These are phyloP conservation scores for Aphrophora alni DNA, from an alignment of 2,888 invertebrate genomes.

Conservation along the genomic window DNA sequence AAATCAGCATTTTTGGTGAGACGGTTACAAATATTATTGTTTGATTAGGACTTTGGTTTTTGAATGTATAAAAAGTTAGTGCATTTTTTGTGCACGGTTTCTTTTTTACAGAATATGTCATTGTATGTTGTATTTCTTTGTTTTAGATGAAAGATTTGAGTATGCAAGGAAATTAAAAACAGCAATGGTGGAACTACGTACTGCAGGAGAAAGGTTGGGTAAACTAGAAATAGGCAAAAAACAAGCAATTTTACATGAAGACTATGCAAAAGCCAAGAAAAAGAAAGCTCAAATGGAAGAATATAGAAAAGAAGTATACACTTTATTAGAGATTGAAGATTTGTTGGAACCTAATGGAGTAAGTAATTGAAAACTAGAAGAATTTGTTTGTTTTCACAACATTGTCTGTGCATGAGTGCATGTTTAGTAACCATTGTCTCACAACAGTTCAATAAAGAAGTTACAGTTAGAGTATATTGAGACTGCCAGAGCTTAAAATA, in stretches of 20 bases:
- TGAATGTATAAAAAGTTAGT: too few species aligned
- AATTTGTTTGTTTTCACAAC: neutral
- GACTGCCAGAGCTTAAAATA: too few species aligned
- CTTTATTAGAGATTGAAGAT: slow-evolving; percentile 74
- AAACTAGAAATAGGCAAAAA: slow-evolving; percentile 91
- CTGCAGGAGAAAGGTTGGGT: slow-evolving; percentile 88
- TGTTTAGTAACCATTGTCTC: too few species aligned
- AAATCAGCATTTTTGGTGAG: too few species aligned
- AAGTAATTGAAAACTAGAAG: slow-evolving; percentile 51
- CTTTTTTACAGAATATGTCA: too few species aligned
- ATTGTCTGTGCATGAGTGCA: neutral
- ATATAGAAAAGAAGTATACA: slow-evolving; percentile 77
- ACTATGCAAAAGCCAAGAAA: slow-evolving; percentile 87
- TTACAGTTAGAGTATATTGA: too few species aligned
- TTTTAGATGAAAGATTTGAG: slow-evolving; percentile 86
- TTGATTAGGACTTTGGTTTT: too few species aligned
- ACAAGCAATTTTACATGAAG: slow-evolving; percentile 90
- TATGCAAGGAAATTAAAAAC: slow-evolving; percentile 90
- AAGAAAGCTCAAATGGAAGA: slow-evolving; percentile 91
- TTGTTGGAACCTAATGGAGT: slow-evolving; percentile 82
- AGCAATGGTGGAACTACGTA: slow-evolving; percentile 81
- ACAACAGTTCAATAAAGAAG: too few species aligned
- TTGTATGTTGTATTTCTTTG: neutral
- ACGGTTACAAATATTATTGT: too few species aligned
- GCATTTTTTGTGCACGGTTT: too few species aligned